phyloP scores from a whole-genome alignment of 1,140 invertebrate species.

The Drosophila repletoides region DNA sequence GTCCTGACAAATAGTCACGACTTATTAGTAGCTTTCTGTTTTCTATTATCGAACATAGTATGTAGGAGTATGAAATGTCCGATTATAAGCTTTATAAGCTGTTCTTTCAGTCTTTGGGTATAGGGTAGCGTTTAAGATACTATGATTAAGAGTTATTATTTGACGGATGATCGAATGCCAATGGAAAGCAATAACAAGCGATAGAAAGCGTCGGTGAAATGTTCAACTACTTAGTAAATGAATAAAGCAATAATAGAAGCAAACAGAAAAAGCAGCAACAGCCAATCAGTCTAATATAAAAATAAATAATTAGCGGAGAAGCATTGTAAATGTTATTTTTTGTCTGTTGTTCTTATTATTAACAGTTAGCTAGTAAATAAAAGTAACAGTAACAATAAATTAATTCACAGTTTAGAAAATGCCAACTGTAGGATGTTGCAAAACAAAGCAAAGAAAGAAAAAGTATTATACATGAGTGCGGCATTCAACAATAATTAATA shows the following conservation, averaged over 20 bases:
- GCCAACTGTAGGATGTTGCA: conserved; percentile 34
- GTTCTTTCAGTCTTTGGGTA: conserved; percentile 15
- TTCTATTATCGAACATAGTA: too few relatives aligned
- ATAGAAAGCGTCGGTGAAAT: conserved; percentile 23
- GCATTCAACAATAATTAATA: background rate
- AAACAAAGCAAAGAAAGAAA: conserved; percentile 45
- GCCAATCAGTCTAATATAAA: too few relatives aligned
- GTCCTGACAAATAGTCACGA: too few relatives aligned
- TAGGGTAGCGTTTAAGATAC: conserved; percentile 25
- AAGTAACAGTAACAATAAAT: conserved; percentile 22
- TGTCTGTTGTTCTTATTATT: conserved; percentile 56
- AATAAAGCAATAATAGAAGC: conserved; percentile 37
- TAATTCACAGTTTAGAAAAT: conserved; percentile 26
- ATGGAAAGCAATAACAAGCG: conserved; percentile 42
- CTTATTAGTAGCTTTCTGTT: too few relatives aligned
- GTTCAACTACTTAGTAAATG: conserved; percentile 36
- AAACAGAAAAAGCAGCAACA: background rate
- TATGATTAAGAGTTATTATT: background rate
- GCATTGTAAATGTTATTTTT: conserved; percentile 52
- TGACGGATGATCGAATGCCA: conserved; percentile 19
- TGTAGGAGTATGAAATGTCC: too few relatives aligned
- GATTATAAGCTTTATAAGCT: background rate
- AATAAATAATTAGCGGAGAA: conserved; percentile 22
- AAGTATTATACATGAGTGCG: conserved; percentile 52
- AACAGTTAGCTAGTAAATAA: conserved; percentile 58